These are phyloP conservation scores for Notarius lentiginosus DNA, from an alignment of 2,113 vertebrate species.

Conservation along the genomic window DNA sequence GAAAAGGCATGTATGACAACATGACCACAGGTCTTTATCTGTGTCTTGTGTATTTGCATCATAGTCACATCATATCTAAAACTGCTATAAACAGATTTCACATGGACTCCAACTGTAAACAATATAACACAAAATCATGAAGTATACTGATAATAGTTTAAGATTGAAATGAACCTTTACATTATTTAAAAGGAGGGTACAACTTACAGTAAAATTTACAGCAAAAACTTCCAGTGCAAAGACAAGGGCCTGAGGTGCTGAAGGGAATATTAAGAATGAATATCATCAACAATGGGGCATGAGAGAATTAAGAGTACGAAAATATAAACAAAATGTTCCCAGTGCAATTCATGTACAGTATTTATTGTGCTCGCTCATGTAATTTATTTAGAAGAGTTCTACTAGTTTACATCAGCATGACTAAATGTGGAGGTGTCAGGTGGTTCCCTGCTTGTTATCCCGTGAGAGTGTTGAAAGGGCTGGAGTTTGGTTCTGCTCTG, in stretches of 20 bases:
- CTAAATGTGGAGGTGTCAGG: constrained; percentile 27
- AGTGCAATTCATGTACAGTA: constrained; percentile 24
- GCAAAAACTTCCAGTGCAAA: constrained; percentile 45
- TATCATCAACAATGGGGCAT: constrained; percentile 16
- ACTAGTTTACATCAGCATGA: constrained; percentile 20
- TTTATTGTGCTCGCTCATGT: constrained; percentile 29
- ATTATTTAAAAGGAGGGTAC: constrained; percentile 3
- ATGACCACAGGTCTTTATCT: background rate
- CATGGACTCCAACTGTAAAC: constrained; percentile 27
- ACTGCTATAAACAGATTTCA: constrained; percentile 11
- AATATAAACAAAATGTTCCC: constrained; percentile 14
- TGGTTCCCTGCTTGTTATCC: constrained; percentile 14
- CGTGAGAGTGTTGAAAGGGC: background rate
- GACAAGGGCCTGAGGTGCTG: constrained; percentile 38
- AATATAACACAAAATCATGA: background rate
- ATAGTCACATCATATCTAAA: constrained; percentile 19
- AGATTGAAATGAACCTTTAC: constrained; percentile 8
- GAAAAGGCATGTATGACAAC: background rate
- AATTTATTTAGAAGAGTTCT: constrained; percentile 31
- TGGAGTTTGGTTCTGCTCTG: constrained; percentile 72
- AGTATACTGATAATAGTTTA: background rate
- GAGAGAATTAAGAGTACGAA: constrained; percentile 17
- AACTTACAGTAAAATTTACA: constrained; percentile 15
- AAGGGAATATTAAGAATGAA: constrained; percentile 26
- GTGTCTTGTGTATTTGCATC: constrained; percentile 2